These are phyloP conservation scores for Drosophila anomelani DNA, from an alignment of 2,888 invertebrate genomes.

Conservation along the genomic window DNA sequence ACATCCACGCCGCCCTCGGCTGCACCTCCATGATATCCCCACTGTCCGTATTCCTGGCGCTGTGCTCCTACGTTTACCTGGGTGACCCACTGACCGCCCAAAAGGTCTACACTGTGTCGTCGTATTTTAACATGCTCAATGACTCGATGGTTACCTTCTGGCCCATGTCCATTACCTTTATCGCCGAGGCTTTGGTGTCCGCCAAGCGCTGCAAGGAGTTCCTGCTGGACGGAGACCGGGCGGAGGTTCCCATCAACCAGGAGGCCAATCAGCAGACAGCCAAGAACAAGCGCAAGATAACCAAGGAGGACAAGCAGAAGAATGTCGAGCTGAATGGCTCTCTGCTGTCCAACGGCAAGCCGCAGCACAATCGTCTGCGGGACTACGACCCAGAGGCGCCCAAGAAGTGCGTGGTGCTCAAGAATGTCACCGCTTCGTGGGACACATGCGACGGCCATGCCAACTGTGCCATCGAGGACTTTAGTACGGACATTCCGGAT, in stretches of 20 bases:
- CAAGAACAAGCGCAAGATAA: slow-evolving; percentile 50
- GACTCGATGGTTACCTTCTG: slow-evolving; percentile 92
- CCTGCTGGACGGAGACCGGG: slow-evolving; percentile 83
- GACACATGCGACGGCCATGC: slow-evolving; percentile 77
- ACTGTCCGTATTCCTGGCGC: slow-evolving; percentile 90
- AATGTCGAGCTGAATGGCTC: slow-evolving; percentile 57
- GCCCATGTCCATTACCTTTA: slow-evolving; percentile 91
- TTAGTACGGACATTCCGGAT: slow-evolving; percentile 85
- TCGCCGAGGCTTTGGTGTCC: slow-evolving; percentile 91
- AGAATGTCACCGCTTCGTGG: slow-evolving; percentile 86
- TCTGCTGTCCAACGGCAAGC: slow-evolving; percentile 45
- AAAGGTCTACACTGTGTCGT: slow-evolving; percentile 91
- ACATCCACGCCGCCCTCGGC: slow-evolving; percentile 89
- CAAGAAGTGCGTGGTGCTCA: slow-evolving; percentile 82
- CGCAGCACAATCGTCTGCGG: slow-evolving; percentile 48
- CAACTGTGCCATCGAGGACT: slow-evolving; percentile 77
- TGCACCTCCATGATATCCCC: slow-evolving; percentile 92
- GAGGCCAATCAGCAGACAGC: slow-evolving; percentile 83
- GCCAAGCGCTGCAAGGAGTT: slow-evolving; percentile 89
- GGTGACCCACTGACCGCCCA: slow-evolving; percentile 89
- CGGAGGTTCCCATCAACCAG: slow-evolving; percentile 60
- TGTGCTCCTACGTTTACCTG: slow-evolving; percentile 88
- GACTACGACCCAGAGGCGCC: slow-evolving; percentile 65
- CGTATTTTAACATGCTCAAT: slow-evolving; percentile 92
- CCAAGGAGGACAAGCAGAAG: slow-evolving; percentile 50